phyloP scores from a whole-genome alignment of 2,113 vertebrate genomes.

The Todiramphus chloris region DNA sequence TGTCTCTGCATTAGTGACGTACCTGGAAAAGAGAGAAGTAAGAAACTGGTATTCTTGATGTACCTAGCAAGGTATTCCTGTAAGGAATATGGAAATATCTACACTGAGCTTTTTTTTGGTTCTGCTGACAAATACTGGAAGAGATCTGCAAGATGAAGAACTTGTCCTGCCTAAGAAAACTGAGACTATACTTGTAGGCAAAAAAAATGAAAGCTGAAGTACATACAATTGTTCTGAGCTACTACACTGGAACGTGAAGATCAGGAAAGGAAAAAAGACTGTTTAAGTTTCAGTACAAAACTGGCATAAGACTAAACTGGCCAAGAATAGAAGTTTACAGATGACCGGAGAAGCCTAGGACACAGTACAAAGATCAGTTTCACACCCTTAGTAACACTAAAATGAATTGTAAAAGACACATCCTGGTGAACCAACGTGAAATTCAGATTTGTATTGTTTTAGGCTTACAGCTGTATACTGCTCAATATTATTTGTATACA shows the following conservation, averaged over 20 bases:
- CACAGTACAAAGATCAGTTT: background rate
- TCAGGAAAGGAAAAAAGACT: background rate
- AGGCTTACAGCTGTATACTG: background rate
- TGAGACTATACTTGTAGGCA: background rate
- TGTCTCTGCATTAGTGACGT: background rate
- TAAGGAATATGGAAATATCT: background rate
- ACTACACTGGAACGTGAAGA: background rate
- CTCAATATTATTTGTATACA: background rate
- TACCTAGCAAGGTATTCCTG: background rate
- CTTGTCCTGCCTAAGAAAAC: background rate
- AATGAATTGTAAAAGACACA: background rate
- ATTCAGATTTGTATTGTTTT: background rate
- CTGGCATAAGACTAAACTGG: background rate
- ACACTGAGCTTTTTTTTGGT: background rate
- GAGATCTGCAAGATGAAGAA: background rate
- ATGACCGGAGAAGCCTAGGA: background rate
- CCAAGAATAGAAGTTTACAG: background rate
- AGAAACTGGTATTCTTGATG: background rate
- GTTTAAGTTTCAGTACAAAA: background rate
- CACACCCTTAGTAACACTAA: background rate
- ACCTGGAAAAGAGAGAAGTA: background rate
- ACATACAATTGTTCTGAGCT: background rate
- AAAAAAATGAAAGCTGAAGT: background rate
- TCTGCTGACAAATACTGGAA: background rate
- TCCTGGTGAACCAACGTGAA: background rate